These are phyloP conservation scores for Trachurus trachurus DNA, from an alignment of 2,797 vertebrate species.

Conservation along the genomic window DNA sequence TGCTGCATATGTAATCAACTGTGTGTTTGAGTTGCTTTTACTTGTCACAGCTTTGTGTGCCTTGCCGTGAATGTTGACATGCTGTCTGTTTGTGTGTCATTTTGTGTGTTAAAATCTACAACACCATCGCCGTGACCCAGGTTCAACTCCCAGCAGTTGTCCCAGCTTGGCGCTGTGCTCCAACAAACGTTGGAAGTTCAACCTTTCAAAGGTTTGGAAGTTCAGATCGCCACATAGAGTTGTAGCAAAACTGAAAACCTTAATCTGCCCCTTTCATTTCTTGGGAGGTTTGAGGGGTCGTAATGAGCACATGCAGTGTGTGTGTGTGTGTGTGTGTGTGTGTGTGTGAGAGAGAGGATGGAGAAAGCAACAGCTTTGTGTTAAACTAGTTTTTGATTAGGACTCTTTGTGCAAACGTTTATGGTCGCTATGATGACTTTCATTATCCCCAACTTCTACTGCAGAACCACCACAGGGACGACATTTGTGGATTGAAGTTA, in stretches of 20 bases:
- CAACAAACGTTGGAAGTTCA: slow-evolving; percentile 11
- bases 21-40: slow-evolving; percentile 1
- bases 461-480: background rate
- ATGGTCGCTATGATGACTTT: background rate
- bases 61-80: background rate
- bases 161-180: background rate
- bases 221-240: background rate
- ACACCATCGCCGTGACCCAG: background rate
- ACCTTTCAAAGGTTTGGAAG: background rate
- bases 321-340: background rate
- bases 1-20: background rate
- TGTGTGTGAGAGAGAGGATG: background rate
- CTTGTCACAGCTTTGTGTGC: slow-evolving; percentile 1
- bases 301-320: background rate
- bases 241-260: background rate
- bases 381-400: background rate
- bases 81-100: background rate
- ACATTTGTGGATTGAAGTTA: background rate
- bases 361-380: background rate
- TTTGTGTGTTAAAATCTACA: background rate
- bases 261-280: background rate
- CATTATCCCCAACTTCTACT: background rate
- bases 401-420: background rate
- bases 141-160: background rate
- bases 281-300: background rate